A percentile compares a stretch with the other conserved stretches of the same genome.
These are phyloP conservation scores for Papilio xuthus DNA, from an alignment of 1,140 invertebrate genomes.

Conservation along the genomic window DNA sequence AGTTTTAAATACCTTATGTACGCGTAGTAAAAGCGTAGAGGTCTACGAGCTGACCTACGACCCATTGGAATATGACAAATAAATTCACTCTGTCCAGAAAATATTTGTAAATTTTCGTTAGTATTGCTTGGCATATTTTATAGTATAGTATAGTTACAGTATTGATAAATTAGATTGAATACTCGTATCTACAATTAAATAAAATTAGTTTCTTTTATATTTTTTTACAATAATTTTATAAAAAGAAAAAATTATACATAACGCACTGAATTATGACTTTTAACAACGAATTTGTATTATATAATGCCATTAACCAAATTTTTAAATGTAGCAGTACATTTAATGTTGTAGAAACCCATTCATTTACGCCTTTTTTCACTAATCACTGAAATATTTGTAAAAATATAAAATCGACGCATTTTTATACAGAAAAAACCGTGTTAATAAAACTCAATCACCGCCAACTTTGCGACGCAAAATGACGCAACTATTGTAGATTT, in stretches of 20 bases:
- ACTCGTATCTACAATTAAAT: too few relatives aligned
- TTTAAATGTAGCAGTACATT: not conserved
- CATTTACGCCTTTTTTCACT: not conserved
- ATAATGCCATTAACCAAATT: too few relatives aligned
- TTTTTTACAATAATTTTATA: too few relatives aligned
- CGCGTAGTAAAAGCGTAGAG: not conserved
- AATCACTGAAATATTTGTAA: not conserved
- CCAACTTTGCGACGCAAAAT: not conserved
- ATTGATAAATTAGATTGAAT: not conserved
- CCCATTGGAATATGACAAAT: not conserved
- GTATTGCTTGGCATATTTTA: not conserved
- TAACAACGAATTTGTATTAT: too few relatives aligned
- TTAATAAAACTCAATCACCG: constrained; percentile 5
- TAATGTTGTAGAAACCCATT: not conserved
- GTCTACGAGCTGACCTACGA: not conserved
- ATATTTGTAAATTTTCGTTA: not conserved
- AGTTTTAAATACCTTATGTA: not conserved
- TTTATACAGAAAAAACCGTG: not conserved
- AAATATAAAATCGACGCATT: not conserved
- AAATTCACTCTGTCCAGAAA: not conserved
- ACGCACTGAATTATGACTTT: too few relatives aligned
- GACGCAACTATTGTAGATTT: constrained; percentile 17
- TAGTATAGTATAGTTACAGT: too few relatives aligned
- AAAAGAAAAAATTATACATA: too few relatives aligned
- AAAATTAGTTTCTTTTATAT: too few relatives aligned